phyloP scores from a whole-genome alignment of 2,797 vertebrate species.

The Molossus molossus region DNA sequence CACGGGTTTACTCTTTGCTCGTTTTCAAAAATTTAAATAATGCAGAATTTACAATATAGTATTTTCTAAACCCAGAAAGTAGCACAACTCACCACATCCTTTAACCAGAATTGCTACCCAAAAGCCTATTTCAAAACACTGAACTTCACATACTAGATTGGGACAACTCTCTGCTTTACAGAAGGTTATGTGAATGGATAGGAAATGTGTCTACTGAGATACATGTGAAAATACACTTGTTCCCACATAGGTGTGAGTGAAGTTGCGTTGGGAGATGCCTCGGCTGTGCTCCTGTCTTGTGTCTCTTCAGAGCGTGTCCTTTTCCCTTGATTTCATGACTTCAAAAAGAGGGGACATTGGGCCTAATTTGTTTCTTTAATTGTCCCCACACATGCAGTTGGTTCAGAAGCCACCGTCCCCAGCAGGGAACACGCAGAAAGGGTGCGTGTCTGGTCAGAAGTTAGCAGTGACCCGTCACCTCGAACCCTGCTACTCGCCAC shows the following conservation, averaged over 20 bases:
- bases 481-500: not conserved
- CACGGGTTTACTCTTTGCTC: not conserved
- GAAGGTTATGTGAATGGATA: not conserved
- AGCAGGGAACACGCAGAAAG: slow-evolving; percentile 74
- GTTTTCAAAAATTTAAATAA: not conserved
- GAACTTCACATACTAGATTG: not conserved
- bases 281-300: not conserved
- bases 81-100: not conserved
- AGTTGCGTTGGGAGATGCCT: not conserved
- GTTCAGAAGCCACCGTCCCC: slow-evolving; percentile 76
- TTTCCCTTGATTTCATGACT: slow-evolving; percentile 43
- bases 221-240: not conserved
- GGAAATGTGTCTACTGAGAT: not conserved
- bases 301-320: not conserved
- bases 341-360: slow-evolving; percentile 62
- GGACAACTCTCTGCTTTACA: not conserved
- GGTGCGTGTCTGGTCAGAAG: slow-evolving; percentile 80
- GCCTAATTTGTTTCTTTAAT: slow-evolving; percentile 75
- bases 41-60: not conserved
- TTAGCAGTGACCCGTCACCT: slow-evolving; percentile 77
- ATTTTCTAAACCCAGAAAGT: not conserved
- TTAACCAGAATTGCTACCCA: not conserved
- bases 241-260: not conserved
- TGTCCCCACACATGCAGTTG: slow-evolving; percentile 74
- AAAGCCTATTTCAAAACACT: not conserved